phyloP scores from a whole-genome alignment of 53 echinoderm and acorn worm genomes.

The Holothuria leucospilota region DNA sequence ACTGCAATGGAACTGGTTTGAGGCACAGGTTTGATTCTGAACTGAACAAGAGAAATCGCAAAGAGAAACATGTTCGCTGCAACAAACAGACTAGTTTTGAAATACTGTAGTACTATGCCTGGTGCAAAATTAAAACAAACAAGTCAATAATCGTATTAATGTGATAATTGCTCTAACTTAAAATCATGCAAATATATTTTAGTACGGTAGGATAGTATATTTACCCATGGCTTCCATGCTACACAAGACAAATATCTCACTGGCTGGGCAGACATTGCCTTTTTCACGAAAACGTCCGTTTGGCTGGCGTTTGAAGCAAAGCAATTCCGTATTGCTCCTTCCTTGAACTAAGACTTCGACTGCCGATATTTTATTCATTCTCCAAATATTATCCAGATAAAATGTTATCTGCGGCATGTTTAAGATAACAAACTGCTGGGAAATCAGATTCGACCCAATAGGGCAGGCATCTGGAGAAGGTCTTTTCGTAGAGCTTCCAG shows the following conservation, averaged over 20 bases:
- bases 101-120: too few species aligned
- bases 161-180: too few species aligned
- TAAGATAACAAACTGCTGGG: not conserved
- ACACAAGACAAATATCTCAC: not conserved
- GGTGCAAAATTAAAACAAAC: too few species aligned
- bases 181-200: too few species aligned
- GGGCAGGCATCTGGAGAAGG: not conserved
- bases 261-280: not conserved
- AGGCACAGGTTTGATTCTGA: not conserved
- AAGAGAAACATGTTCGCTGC: too few species aligned
- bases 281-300: not conserved
- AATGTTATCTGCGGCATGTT: not conserved
- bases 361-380: too few species aligned
- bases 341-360: too few species aligned
- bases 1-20: slow-evolving; percentile 1
- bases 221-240: not conserved
- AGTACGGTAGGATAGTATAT: not conserved
- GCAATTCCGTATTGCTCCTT: not conserved
- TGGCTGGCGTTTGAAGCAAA: not conserved
- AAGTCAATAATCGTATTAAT: too few species aligned
- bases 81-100: too few species aligned
- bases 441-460: not conserved
- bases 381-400: slow-evolving; percentile 6
- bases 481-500: not conserved
- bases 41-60: too few species aligned